Percentiles rank a stretch among this genome's conserved stretches.
phyloP scores from a whole-genome alignment of 2,797 vertebrate genomes.

The Loriculus beryllinus region DNA sequence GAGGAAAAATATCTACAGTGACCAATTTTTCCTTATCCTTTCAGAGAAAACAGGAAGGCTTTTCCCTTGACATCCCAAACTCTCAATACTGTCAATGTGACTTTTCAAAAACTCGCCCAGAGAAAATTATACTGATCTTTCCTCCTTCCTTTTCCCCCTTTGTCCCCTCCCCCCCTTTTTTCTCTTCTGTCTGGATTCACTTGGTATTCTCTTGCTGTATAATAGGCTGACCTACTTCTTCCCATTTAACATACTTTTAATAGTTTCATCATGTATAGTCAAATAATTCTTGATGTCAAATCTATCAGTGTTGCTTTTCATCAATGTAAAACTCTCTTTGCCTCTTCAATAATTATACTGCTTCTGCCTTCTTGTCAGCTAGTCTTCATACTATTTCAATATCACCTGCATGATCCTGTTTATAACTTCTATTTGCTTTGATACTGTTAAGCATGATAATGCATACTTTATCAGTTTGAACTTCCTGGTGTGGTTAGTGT shows the following conservation, averaged over 20 bases:
- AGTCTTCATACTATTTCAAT: neutral
- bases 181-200: neutral
- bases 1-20: neutral
- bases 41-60: neutral
- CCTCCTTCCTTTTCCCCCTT: accelerated
- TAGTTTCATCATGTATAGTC: neutral
- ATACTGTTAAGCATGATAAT: neutral
- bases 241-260: conserved; percentile 2
- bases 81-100: neutral
- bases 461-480: neutral
- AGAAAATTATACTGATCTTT: neutral
- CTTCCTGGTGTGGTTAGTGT: neutral
- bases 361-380: neutral
- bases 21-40: neutral
- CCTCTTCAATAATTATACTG: neutral
- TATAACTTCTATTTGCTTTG: conserved; percentile 4
- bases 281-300: neutral
- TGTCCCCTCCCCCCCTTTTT: no score
- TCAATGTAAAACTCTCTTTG: neutral
- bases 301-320: neutral
- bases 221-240: neutral
- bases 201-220: neutral
- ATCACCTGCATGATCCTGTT: neutral
- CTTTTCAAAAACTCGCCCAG: neutral
- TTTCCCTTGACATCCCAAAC: neutral